Evolutionary conservation across 2,797 vertebrate species (phyloP).

Genomic region (Cossypha heuglini): DNA sequence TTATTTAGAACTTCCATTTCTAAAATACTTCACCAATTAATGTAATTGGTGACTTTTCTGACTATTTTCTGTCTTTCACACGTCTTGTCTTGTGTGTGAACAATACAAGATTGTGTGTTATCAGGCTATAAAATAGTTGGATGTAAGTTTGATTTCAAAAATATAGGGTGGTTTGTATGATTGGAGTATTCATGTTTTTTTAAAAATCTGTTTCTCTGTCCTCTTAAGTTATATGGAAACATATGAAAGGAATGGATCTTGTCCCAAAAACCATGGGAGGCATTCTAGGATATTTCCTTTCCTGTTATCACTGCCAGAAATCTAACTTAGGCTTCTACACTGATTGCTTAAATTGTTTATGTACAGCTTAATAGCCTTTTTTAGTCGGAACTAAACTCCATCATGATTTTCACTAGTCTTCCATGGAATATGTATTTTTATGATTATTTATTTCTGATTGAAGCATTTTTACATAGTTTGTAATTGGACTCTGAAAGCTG

Average conservation of each 20-base stretch:
- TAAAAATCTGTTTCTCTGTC: background rate
- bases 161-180: background rate
- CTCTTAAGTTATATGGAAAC: background rate
- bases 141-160: background rate
- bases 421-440: constrained; percentile 17
- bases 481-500: background rate
- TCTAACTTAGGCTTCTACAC: constrained; percentile 9
- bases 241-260: background rate
- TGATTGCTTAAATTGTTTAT: constrained; percentile 41
- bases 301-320: background rate
- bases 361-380: background rate
- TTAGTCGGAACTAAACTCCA: background rate
- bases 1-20: background rate
- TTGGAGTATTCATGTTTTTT: background rate
- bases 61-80: background rate
- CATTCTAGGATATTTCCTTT: constrained; percentile 1
- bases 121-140: background rate
- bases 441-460: background rate
- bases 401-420: background rate
- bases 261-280: background rate
- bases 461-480: constrained; percentile 5
- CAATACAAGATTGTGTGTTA: background rate
- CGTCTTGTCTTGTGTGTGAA: background rate
- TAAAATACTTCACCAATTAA: background rate
- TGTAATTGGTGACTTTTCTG: background rate